phyloP scores from a whole-genome alignment of 1,140 invertebrate genomes.

The Orius laevigatus region DNA sequence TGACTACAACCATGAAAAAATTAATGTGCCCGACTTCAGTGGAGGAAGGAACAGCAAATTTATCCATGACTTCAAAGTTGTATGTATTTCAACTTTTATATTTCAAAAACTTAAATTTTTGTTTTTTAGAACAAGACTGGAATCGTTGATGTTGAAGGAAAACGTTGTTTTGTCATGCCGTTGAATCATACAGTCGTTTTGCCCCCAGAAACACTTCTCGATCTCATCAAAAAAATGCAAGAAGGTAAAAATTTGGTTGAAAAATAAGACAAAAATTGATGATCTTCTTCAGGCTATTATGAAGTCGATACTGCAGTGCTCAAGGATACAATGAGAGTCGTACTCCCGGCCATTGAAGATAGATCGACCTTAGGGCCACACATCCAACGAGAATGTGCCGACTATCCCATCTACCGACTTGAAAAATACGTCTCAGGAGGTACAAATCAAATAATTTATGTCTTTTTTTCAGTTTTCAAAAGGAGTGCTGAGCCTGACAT shows the following conservation, averaged over 20 bases:
- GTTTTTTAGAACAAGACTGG: constrained; percentile 53
- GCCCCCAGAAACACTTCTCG: constrained; percentile 56
- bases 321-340: constrained; percentile 56
- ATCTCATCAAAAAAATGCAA: constrained; percentile 65
- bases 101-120: constrained; percentile 10
- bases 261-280: background rate
- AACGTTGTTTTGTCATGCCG: constrained; percentile 76
- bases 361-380: constrained; percentile 43
- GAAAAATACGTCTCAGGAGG: constrained; percentile 40
- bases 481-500: constrained; percentile 38
- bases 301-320: constrained; percentile 64
- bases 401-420: constrained; percentile 54
- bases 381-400: constrained; percentile 51
- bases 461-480: constrained; percentile 46
- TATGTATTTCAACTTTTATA: too few species aligned
- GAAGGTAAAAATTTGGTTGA: constrained; percentile 30
- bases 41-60: constrained; percentile 61
- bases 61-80: constrained; percentile 74
- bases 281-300: constrained; percentile 45
- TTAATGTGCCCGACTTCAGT: constrained; percentile 63
- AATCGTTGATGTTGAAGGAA: constrained; percentile 62
- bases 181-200: constrained; percentile 58
- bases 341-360: constrained; percentile 53
- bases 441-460: constrained; percentile 23
- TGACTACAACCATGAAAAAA: constrained; percentile 53